Evolutionary conservation across 2,888 invertebrate genomes (phyloP).

Genomic region (Endomychus coccineus): DNA sequence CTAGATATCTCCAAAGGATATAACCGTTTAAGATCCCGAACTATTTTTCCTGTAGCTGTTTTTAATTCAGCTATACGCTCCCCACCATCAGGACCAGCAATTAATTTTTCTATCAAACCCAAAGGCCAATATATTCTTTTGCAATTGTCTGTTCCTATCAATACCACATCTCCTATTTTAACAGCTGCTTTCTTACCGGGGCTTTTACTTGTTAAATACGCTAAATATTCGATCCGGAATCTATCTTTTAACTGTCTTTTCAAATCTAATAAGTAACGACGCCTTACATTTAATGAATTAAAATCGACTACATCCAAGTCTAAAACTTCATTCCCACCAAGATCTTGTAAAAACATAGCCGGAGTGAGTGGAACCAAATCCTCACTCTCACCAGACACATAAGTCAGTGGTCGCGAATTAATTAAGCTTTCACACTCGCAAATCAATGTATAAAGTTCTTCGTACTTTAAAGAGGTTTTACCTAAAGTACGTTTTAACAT

Average conservation of each 20-base stretch:
- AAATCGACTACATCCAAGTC: conserved; percentile 12
- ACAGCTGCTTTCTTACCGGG: neutral
- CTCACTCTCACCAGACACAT: conserved; percentile 3
- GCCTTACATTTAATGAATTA: conserved; percentile 11
- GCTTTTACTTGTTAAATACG: conserved; percentile 8
- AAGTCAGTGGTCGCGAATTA: conserved; percentile 17
- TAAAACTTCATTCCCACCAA: conserved; percentile 17
- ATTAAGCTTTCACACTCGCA: conserved; percentile 11
- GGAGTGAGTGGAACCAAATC: conserved; percentile 22
- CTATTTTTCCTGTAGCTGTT: conserved; percentile 10
- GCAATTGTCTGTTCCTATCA: conserved; percentile 17
- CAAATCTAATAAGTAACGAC: conserved; percentile 17
- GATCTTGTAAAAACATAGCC: conserved; percentile 21
- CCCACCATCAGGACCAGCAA: conserved; percentile 16
- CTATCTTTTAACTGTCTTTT: conserved; percentile 17
- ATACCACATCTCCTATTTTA: conserved; percentile 14
- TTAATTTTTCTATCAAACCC: conserved; percentile 15
- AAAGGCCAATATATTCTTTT: conserved; percentile 23
- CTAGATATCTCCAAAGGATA: conserved; percentile 23
- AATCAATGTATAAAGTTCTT: conserved; percentile 13
- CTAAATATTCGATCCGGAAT: conserved; percentile 25
- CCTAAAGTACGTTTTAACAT: conserved; percentile 7
- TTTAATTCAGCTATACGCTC: conserved; percentile 14
- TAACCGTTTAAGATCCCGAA: conserved; percentile 15
- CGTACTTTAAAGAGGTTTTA: conserved; percentile 11